phyloP scores from a whole-genome alignment of 2,888 invertebrate genomes.

The Ophion obscuratus region DNA sequence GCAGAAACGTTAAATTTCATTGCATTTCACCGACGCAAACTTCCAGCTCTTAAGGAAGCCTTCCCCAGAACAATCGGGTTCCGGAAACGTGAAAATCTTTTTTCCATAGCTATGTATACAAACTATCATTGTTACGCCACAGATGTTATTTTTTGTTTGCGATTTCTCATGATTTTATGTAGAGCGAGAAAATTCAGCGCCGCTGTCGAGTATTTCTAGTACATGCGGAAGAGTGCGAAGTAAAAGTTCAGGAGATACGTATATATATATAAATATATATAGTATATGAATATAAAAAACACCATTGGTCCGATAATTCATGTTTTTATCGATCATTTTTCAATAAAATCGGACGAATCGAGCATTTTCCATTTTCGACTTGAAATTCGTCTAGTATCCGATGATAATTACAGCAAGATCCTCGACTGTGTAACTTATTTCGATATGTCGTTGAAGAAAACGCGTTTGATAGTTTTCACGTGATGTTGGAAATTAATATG shows the following conservation, averaged over 20 bases:
- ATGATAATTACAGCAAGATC: background rate
- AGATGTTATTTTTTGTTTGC: slow-evolving; percentile 57
- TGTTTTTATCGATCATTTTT: slow-evolving; percentile 79
- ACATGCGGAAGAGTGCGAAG: slow-evolving; percentile 37
- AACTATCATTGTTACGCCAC: slow-evolving; percentile 60
- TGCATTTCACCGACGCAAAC: no score
- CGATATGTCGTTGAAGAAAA: background rate
- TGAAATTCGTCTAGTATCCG: background rate
- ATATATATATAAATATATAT: slow-evolving; percentile 71
- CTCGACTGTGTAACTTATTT: background rate
- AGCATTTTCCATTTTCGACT: slow-evolving; percentile 27
- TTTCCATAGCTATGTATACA: slow-evolving; percentile 62
- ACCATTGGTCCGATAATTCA: slow-evolving; percentile 76
- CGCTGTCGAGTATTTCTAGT: slow-evolving; percentile 63
- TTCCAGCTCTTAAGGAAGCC: background rate
- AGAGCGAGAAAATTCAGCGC: slow-evolving; percentile 61
- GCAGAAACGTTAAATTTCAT: no score
- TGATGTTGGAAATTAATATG: background rate
- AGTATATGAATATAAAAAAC: slow-evolving; percentile 68
- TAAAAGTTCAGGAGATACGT: slow-evolving; percentile 56
- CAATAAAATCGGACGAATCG: slow-evolving; percentile 74
- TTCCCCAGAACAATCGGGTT: background rate
- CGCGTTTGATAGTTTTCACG: no score
- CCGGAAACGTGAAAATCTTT: background rate
- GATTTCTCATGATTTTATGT: slow-evolving; percentile 29